Conservation (phyloP, 2,797 vertebrate species). For the Triplophysa yarkandensis region DNA sequence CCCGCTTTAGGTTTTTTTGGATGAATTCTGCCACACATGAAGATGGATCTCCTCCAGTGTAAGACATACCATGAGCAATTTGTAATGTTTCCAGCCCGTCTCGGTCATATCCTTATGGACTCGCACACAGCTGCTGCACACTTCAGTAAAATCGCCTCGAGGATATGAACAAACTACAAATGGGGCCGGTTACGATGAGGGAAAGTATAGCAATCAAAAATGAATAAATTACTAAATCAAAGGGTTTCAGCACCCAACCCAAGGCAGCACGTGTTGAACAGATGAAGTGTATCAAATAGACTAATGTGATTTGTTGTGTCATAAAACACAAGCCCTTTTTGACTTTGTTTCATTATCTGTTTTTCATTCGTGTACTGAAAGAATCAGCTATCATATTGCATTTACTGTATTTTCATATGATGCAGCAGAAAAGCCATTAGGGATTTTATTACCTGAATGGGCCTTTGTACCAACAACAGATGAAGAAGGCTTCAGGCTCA, state of each 20-base stretch:
- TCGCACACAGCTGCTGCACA: conserved; percentile 43
- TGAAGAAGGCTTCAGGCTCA: conserved; percentile 37
- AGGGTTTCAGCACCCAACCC: conserved; percentile 35
- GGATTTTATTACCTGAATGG: conserved; percentile 36
- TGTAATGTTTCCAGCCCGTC: conserved; percentile 44
- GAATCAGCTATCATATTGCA: not conserved
- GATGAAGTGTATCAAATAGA: conserved; percentile 22
- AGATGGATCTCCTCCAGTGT: conserved; percentile 31
- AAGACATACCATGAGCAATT: conserved; percentile 33
- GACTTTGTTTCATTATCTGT: not conserved
- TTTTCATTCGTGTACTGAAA: not conserved
- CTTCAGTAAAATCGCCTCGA: conserved; percentile 27
- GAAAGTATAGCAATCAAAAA: conserved; percentile 36
- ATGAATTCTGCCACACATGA: conserved; percentile 22
- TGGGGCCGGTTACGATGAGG: conserved; percentile 39
- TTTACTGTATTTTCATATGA: too few relatives aligned
- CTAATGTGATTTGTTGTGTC: conserved; percentile 6
- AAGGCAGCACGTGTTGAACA: conserved; percentile 21
- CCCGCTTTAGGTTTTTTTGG: not conserved
- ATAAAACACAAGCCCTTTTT: not conserved
- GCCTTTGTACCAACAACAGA: conserved; percentile 24
- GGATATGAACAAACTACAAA: conserved; percentile 43
- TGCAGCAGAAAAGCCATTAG: conserved; percentile 10
- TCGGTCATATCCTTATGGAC: conserved; percentile 35
- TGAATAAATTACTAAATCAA: conserved; percentile 44